Evolutionary conservation across 2,888 invertebrate genomes (phyloP).

Genomic region (Orthonevra nobilis): DNA sequence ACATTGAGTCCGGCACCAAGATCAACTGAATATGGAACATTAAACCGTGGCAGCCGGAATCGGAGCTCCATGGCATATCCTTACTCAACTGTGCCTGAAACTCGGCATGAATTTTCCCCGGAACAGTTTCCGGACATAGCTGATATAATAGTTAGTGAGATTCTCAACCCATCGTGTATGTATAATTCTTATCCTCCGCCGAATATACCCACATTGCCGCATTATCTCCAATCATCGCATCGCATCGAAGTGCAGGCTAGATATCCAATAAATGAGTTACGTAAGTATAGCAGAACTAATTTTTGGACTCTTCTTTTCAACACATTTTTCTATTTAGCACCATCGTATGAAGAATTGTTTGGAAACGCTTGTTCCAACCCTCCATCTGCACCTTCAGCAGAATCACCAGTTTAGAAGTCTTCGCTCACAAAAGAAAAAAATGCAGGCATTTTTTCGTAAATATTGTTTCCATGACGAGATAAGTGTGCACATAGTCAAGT

Average conservation of each 20-base stretch:
- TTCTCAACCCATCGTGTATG: conserved; percentile 72
- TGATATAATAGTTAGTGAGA: conserved; percentile 24
- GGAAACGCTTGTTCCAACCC: conserved; percentile 73
- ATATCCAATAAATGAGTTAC: conserved; percentile 61
- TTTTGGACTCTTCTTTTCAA: background rate
- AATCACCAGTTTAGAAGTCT: conserved; percentile 31
- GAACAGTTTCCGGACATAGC: conserved; percentile 28
- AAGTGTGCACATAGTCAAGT: background rate
- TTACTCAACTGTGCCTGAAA: background rate
- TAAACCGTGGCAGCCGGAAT: conserved; percentile 76
- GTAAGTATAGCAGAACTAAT: conserved; percentile 15
- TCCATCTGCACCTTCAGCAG: conserved; percentile 54
- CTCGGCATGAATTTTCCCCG: conserved; percentile 11
- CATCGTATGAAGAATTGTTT: conserved; percentile 79
- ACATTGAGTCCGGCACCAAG: conserved; percentile 78
- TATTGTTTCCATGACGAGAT: conserved; percentile 33
- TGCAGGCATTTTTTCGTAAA: conserved; percentile 39
- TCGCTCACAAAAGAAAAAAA: conserved; percentile 9
- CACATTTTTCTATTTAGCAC: conserved; percentile 73
- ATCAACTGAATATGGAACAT: conserved; percentile 74
- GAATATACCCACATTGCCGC: conserved; percentile 72
- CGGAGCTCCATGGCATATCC: conserved; percentile 73
- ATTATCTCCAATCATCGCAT: conserved; percentile 55
- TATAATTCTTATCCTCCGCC: conserved; percentile 78
- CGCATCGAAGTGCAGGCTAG: conserved; percentile 58